phyloP scores from a whole-genome alignment of 1,140 invertebrate genomes.

The Mylabris phalerata region DNA sequence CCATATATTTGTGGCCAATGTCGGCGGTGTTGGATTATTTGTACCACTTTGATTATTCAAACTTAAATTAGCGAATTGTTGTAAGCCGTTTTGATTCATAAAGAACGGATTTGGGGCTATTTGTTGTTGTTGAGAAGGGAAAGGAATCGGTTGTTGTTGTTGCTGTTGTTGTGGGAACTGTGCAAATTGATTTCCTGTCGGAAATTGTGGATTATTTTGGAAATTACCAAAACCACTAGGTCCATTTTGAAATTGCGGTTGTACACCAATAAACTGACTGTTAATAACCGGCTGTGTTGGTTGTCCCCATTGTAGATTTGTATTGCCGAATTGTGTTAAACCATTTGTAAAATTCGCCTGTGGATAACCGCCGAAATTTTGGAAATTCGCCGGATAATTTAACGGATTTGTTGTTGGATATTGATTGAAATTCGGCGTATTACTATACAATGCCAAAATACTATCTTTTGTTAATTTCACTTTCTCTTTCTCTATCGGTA shows the following conservation, averaged over 20 bases:
- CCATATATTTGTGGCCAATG: slow-evolving; percentile 36
- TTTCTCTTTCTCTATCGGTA: slow-evolving; percentile 63
- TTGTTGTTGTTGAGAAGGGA: slow-evolving; percentile 9
- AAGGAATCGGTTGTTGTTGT: slow-evolving; percentile 1
- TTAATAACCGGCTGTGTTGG: slow-evolving; percentile 7
- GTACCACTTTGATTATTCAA: slow-evolving; percentile 24
- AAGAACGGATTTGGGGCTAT: slow-evolving; percentile 34
- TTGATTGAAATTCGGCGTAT: slow-evolving; percentile 44
- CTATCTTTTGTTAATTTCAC: slow-evolving; percentile 88
- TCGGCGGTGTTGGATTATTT: slow-evolving; percentile 10
- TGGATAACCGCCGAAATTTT: slow-evolving; percentile 26
- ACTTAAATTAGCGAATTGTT: slow-evolving; percentile 36
- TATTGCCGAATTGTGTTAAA: slow-evolving; percentile 7
- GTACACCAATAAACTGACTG: slow-evolving; percentile 11
- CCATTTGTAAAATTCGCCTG: slow-evolving; percentile 15
- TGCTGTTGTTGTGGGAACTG: slow-evolving; percentile 10
- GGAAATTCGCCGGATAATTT: slow-evolving; percentile 13
- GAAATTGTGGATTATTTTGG: slow-evolving; percentile 3
- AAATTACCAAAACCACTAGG: slow-evolving; percentile 3
- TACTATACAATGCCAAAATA: slow-evolving; percentile 84
- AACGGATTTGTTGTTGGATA: slow-evolving; percentile 16
- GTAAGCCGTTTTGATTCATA: slow-evolving; percentile 25
- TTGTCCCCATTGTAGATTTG: slow-evolving; percentile 4
- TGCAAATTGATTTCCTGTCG: slow-evolving; percentile 5
- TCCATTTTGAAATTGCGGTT: slow-evolving; percentile 16